phyloP scores from a whole-genome alignment of 1,140 invertebrate species.

The Coptotermes formosanus region DNA sequence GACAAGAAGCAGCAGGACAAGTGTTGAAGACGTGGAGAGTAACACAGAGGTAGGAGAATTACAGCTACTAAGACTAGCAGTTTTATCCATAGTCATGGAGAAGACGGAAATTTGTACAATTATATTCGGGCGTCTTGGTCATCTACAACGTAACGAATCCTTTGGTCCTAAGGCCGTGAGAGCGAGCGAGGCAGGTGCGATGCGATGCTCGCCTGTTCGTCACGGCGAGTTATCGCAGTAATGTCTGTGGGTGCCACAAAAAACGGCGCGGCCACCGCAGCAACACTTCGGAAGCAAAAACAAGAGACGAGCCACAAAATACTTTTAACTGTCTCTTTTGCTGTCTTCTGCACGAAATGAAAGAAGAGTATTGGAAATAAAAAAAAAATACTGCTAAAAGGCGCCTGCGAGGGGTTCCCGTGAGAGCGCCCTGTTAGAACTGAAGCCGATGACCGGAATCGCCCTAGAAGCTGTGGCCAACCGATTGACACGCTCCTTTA shows the following conservation, averaged over 20 bases:
- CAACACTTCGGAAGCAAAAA: slow-evolving; percentile 6
- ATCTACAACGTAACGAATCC: slow-evolving; percentile 10
- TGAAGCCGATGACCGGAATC: slow-evolving; percentile 1
- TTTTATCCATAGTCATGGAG: neutral
- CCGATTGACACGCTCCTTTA: slow-evolving; percentile 13
- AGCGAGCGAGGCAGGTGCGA: neutral
- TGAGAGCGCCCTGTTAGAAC: neutral
- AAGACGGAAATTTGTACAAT: neutral
- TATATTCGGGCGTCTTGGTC: neutral
- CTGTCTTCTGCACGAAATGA: neutral
- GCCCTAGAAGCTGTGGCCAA: neutral
- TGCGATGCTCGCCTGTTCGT: slow-evolving; percentile 7
- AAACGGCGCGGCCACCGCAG: neutral
- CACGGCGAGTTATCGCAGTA: neutral
- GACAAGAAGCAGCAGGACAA: neutral
- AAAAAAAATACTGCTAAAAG: neutral
- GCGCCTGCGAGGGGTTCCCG: neutral
- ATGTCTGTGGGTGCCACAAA: slow-evolving; percentile 12
- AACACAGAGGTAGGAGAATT: neutral
- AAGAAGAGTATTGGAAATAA: neutral
- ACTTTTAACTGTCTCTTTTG: neutral
- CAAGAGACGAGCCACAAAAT: slow-evolving; percentile 1
- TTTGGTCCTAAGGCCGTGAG: neutral
- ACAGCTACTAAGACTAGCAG: neutral
- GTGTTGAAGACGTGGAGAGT: neutral